phyloP scores from a whole-genome alignment of 2,888 invertebrate genomes.

The Plagodis pulveraria region DNA sequence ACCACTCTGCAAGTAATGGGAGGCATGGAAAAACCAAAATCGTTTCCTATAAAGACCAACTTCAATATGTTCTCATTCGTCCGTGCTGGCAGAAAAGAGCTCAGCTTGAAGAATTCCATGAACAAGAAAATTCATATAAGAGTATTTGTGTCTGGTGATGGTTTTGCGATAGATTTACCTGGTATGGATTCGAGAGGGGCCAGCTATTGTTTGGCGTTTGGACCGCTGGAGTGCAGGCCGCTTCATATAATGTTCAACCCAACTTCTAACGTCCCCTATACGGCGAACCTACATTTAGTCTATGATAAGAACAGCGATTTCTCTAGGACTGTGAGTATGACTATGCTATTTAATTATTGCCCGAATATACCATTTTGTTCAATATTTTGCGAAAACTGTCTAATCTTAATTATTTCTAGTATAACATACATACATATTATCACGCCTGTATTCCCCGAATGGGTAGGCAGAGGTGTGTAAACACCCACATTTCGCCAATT shows the following conservation, averaged over 20 bases:
- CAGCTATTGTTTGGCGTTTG: conserved; percentile 61
- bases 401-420: too few relatives aligned
- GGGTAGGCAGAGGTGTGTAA: too few relatives aligned
- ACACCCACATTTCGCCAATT: too few relatives aligned
- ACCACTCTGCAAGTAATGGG: conserved; percentile 58
- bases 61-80: conserved; percentile 68
- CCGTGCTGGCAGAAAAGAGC: conserved; percentile 65
- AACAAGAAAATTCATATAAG: conserved; percentile 66
- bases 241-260: conserved; percentile 67
- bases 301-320: conserved; percentile 67
- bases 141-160: conserved; percentile 71
- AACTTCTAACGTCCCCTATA: conserved; percentile 51
- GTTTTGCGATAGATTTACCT: conserved; percentile 67
- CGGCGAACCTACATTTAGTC: conserved; percentile 61
- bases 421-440: too few relatives aligned
- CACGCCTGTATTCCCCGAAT: too few relatives aligned
- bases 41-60: conserved; percentile 73
- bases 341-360: too few relatives aligned
- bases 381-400: too few relatives aligned
- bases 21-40: conserved; percentile 58
- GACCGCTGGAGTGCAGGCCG: conserved; percentile 62
- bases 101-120: conserved; percentile 68
- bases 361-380: too few relatives aligned
- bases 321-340: conserved; percentile 62
- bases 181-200: conserved; percentile 59